Conservation (phyloP, 2,113 vertebrate genomes). For the Mirounga angustirostris region DNA sequence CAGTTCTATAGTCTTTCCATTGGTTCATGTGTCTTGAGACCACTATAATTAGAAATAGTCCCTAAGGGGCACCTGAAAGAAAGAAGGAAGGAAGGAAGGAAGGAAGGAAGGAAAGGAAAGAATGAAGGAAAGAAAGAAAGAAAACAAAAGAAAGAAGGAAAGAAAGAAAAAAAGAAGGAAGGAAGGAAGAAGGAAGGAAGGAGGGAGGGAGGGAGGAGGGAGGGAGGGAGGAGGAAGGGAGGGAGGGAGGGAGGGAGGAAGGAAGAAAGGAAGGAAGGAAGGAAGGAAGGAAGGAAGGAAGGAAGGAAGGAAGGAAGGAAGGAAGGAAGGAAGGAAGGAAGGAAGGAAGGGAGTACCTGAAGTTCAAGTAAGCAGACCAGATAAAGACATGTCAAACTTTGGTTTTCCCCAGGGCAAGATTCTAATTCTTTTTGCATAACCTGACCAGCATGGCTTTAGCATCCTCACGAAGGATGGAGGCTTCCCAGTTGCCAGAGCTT, state of each 20-base stretch:
- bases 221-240: too few relatives aligned
- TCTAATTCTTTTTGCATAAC: neutral
- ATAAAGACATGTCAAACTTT: constrained; percentile 13
- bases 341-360: accelerated
- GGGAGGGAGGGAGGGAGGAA: too few relatives aligned
- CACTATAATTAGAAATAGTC: constrained; percentile 49
- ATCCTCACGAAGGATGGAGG: neutral
- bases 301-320: too few relatives aligned
- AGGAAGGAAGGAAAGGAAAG: too few relatives aligned
- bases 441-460: neutral
- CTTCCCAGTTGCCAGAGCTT: neutral
- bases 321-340: accelerated
- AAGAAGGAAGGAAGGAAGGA: neutral
- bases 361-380: constrained; percentile 49
- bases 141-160: neutral
- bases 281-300: accelerated
- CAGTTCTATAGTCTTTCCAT: constrained; percentile 12
- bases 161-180: accelerated
- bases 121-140: neutral
- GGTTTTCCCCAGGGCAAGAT: constrained; percentile 52
- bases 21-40: constrained; percentile 28
- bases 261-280: accelerated
- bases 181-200: too few relatives aligned
- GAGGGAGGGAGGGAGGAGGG: too few relatives aligned
- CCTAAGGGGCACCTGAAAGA: neutral